A percentile compares a stretch with the other conserved stretches of the same genome.
Evolutionary conservation across 53 echinoderm and acorn worm species (phyloP).

Genomic region (Glandiceps talaboti): DNA sequence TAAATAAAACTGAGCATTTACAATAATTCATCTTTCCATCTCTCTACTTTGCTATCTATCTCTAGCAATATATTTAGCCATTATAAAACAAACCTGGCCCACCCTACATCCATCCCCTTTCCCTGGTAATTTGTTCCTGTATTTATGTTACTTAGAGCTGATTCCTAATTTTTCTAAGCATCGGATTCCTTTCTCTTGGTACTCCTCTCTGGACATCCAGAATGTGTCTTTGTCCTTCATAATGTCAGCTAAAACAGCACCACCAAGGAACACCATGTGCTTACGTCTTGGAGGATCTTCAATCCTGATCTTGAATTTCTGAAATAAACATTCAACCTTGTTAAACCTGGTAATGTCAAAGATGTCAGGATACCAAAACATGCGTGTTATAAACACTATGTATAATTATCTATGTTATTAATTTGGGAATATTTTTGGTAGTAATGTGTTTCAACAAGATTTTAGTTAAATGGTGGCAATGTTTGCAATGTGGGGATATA

Average conservation of each 20-base stretch:
- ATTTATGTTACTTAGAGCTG: slow-evolving; percentile 2
- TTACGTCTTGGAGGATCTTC: slow-evolving; percentile 99
- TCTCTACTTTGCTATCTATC: background rate
- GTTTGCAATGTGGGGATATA: no score
- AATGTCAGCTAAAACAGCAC: slow-evolving; percentile 98
- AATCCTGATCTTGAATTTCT: slow-evolving; percentile 98
- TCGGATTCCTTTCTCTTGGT: slow-evolving; percentile 68
- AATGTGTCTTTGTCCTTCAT: slow-evolving; percentile 92
- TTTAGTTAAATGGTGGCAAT: no score
- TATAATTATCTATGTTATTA: no score
- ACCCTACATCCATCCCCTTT: background rate
- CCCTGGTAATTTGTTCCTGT: background rate
- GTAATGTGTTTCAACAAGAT: no score
- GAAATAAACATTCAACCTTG: no score
- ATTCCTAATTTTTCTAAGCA: slow-evolving; percentile 87
- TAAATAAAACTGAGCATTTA: background rate
- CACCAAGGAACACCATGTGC: slow-evolving; percentile 99
- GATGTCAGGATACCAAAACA: no score
- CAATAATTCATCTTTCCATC: background rate
- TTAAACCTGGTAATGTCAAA: no score
- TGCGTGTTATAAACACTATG: no score
- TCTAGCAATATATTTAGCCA: background rate
- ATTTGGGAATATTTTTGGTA: no score
- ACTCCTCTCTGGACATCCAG: slow-evolving; percentile 82
- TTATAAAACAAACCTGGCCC: no score